phyloP scores from a whole-genome alignment of 2,113 vertebrate genomes.

The Lamprologus sp. region DNA sequence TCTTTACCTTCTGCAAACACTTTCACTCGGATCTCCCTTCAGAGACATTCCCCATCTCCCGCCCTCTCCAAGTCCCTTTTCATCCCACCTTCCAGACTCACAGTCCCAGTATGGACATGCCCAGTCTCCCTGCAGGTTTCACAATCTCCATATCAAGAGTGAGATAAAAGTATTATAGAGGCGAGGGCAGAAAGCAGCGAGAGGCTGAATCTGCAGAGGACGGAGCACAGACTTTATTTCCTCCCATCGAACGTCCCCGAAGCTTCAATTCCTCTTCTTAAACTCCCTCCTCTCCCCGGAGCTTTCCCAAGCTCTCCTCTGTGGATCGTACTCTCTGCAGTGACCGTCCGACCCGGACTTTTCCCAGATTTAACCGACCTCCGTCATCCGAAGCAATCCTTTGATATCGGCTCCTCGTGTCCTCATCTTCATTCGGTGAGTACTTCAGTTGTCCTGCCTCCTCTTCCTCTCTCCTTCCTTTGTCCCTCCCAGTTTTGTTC shows the following conservation, averaged over 20 bases:
- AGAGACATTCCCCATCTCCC: not conserved
- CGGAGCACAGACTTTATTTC: not conserved
- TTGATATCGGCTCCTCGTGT: conserved; percentile 50
- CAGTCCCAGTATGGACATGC: not conserved
- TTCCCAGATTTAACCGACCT: conserved; percentile 33
- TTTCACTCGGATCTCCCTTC: not conserved
- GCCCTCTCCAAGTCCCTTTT: not conserved
- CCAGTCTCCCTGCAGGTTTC: not conserved
- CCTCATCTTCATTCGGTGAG: conserved; percentile 69
- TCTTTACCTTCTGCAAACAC: not conserved
- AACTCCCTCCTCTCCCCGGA: not conserved
- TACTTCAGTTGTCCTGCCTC: not conserved
- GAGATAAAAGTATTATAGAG: not conserved
- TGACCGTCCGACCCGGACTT: not conserved
- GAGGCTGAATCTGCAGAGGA: not conserved
- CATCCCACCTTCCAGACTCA: not conserved
- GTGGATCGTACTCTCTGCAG: conserved; percentile 34
- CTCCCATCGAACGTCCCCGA: not conserved
- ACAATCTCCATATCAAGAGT: not conserved
- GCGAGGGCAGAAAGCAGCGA: not conserved
- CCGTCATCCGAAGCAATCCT: conserved; percentile 38
- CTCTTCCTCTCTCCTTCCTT: not conserved
- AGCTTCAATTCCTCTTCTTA: not conserved
- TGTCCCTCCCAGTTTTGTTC: not conserved
- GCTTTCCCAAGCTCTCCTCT: not conserved